Conservation (phyloP, 2,797 vertebrate genomes). For the Propithecus deckenii region DNA sequence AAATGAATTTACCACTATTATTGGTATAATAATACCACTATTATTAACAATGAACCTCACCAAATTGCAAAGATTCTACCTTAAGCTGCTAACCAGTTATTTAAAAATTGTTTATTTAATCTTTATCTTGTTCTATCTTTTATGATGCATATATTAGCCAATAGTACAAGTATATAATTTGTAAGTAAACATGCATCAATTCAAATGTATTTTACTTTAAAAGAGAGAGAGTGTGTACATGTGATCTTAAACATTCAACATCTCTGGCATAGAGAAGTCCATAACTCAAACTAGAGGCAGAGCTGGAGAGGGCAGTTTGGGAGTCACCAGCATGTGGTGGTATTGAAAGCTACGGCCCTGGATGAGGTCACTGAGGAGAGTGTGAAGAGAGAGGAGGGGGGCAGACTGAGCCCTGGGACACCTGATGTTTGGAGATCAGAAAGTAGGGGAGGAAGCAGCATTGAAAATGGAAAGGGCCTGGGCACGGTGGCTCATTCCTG, state of each 20-base stretch:
- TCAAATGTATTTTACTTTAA: neutral
- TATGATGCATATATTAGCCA: neutral
- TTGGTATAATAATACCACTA: neutral
- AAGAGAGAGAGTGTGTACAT: too few relatives aligned
- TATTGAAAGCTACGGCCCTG: neutral
- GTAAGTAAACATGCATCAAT: conserved; percentile 16
- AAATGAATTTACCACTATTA: neutral
- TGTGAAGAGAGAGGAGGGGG: neutral
- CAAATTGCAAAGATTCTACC: neutral
- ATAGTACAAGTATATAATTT: neutral
- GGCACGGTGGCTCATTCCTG: neutral
- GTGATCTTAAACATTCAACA: neutral
- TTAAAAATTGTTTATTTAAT: neutral
- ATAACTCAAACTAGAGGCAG: neutral
- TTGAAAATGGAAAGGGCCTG: neutral
- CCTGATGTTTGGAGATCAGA: neutral
- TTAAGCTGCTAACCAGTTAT: neutral
- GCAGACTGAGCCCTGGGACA: neutral
- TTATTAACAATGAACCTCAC: neutral
- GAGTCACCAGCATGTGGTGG: neutral
- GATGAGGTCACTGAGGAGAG: neutral
- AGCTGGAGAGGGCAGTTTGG: neutral
- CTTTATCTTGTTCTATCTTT: neutral
- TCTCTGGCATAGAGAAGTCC: neutral
- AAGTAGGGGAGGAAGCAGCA: neutral